phyloP scores from a whole-genome alignment of 1,140 invertebrate genomes.

The Lutraria rhynchaena region DNA sequence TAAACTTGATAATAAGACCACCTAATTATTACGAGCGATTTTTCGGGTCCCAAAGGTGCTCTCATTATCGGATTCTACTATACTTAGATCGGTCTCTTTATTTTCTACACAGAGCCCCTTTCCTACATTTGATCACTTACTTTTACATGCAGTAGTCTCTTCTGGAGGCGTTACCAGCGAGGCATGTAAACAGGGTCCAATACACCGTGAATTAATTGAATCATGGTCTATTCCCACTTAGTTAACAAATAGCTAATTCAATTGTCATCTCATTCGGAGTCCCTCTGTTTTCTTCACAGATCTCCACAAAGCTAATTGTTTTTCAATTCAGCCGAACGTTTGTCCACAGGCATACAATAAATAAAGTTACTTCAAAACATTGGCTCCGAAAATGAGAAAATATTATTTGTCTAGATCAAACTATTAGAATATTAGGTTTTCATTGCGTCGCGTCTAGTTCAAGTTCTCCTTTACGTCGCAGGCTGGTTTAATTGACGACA shows the following conservation, averaged over 20 bases:
- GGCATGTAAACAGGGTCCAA: too few species aligned
- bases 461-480: not conserved
- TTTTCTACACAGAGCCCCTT: too few species aligned
- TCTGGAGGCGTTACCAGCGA: too few species aligned
- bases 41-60: too few species aligned
- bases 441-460: slow-evolving; percentile 15
- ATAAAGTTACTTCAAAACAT: slow-evolving; percentile 57
- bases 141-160: too few species aligned
- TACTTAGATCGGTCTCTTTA: too few species aligned
- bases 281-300: slow-evolving; percentile 27
- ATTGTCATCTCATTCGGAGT: slow-evolving; percentile 27
- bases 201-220: slow-evolving; percentile 8
- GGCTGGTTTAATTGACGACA: slow-evolving; percentile 34
- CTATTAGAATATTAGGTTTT: slow-evolving; percentile 29
- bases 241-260: slow-evolving; percentile 48
- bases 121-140: too few species aligned
- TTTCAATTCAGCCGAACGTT: slow-evolving; percentile 53
- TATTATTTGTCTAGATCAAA: slow-evolving; percentile 48
- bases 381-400: slow-evolving; percentile 56
- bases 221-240: slow-evolving; percentile 25
- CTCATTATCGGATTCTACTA: too few species aligned
- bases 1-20: too few species aligned
- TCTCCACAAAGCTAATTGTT: slow-evolving; percentile 56
- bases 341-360: slow-evolving; percentile 54
- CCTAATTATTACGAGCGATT: too few species aligned